These are phyloP conservation scores for Bombylius discolor DNA, from an alignment of 2,888 invertebrate species.

Conservation along the genomic window DNA sequence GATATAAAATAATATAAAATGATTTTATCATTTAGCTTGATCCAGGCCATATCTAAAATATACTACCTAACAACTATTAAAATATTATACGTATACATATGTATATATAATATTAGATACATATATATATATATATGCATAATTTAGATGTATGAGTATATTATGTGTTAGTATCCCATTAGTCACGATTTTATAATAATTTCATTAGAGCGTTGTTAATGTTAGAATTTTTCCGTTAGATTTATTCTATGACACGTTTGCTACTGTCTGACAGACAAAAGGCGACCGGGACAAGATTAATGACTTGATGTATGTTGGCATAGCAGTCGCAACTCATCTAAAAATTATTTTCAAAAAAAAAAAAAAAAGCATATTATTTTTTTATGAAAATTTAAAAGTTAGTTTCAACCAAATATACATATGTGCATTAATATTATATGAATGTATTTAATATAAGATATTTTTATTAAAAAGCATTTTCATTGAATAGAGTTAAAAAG, in stretches of 20 bases:
- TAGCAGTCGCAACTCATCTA: not conserved
- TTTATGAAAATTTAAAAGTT: not conserved
- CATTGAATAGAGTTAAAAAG: no score
- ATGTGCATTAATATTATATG: no score
- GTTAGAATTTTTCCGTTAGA: conserved; percentile 6
- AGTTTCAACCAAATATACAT: no score
- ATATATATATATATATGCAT: not conserved
- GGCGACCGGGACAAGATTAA: not conserved
- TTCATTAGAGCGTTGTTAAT: conserved; percentile 4
- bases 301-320: not conserved
- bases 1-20: no score
- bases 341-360: not conserved
- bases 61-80: no score
- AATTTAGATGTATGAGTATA: conserved; percentile 11
- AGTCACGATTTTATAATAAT: conserved; percentile 15
- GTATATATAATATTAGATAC: no score
- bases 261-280: not conserved
- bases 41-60: no score
- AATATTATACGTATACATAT: no score
- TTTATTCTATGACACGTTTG: conserved; percentile 4
- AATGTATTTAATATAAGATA: no score
- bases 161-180: conserved; percentile 14
- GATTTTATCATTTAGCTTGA: no score
- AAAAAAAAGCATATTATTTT: not conserved
- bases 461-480: no score